Evolutionary conservation across 2,888 invertebrate species (phyloP).

Genomic region (Agonopterix arenella): DNA sequence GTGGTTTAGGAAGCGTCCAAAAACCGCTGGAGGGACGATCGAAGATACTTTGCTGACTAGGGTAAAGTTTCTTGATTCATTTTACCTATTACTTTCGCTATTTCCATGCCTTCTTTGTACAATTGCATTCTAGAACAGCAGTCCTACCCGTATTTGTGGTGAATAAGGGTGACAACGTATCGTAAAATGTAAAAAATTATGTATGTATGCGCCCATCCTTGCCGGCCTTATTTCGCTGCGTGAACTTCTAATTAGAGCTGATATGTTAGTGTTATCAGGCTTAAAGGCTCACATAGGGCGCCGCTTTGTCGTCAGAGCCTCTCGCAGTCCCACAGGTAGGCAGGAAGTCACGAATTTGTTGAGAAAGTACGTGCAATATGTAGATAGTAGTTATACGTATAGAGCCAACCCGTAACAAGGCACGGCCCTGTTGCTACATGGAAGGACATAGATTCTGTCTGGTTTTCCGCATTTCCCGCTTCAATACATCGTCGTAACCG

Average conservation of each 20-base stretch:
- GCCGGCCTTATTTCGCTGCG: conserved; percentile 32
- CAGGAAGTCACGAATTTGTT: conserved; percentile 27
- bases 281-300: conserved; percentile 26
- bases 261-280: conserved; percentile 25
- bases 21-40: conserved; percentile 65
- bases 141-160: conserved; percentile 10
- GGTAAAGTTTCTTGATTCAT: conserved; percentile 61
- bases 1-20: conserved; percentile 64
- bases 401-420: conserved; percentile 29
- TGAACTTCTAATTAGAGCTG: conserved; percentile 31
- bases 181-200: conserved; percentile 9
- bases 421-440: conserved; percentile 63
- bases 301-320: conserved; percentile 13
- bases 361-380: conserved; percentile 22
- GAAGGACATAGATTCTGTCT: conserved; percentile 53
- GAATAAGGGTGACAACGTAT: conserved; percentile 4
- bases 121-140: conserved; percentile 14
- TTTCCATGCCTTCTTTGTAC: conserved; percentile 21
- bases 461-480: conserved; percentile 21
- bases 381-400: conserved; percentile 26
- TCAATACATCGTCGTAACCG: too few species aligned
- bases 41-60: conserved; percentile 68
- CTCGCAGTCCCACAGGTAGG: conserved; percentile 14
- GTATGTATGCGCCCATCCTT: conserved; percentile 37
- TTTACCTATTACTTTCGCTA: conserved; percentile 29